Evolutionary conservation across 2,113 vertebrate genomes (phyloP), one percentile per base, ranked within the genome.

Genomic region (Gymnobelideus leadbeateri): DNA sequence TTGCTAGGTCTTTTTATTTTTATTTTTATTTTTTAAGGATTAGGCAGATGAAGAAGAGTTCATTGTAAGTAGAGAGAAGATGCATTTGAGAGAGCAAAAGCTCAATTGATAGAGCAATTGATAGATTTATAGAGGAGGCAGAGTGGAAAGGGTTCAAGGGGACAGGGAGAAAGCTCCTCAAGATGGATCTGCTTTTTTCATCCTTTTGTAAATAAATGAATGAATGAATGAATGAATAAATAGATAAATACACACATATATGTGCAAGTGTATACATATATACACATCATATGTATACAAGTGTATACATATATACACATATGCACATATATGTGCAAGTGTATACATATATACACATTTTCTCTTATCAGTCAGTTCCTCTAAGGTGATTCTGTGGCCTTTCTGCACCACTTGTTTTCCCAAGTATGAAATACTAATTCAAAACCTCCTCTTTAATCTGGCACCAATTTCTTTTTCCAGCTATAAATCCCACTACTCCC

Each of bases 381-480:
- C 16, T n/a, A 43, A 84, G n/a, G n/a, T 43, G 68, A 84, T 43
- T 84, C 68, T 84, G 68, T 84, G n/a, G 68, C 68, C 68, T 84
- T 43, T 84, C 68, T 84, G 68, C n/a, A 43, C 68, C 68, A 84
- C 37, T 43, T 84, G n/a, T 43, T 84, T 84, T 43, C n/a, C 68
- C n/a, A 84, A 84, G 68, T n/a, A 84, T 84, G 68, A 84, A 84
- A 84, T 84, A 84, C n/a, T 84, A n/a, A 84, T 84, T 84, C n/a
- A 84, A 84, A 84, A 84, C 19, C 68, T 84, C 68, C 68, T 84
- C 68, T 84, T n/a, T 77, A 84, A 43, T 43, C 68, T 84, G 68
- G 68, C 37, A 84, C 19, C 16, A 43, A 84, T 84, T 77, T 43
- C 37, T 84, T 84, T 84, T 84, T 84, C 68, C 68, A 84, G 68